Percentiles rank a stretch among this genome's conserved stretches.
These are phyloP conservation scores for Nylanderia fulva DNA, from an alignment of 1,140 invertebrate species.

Conservation along the genomic window DNA sequence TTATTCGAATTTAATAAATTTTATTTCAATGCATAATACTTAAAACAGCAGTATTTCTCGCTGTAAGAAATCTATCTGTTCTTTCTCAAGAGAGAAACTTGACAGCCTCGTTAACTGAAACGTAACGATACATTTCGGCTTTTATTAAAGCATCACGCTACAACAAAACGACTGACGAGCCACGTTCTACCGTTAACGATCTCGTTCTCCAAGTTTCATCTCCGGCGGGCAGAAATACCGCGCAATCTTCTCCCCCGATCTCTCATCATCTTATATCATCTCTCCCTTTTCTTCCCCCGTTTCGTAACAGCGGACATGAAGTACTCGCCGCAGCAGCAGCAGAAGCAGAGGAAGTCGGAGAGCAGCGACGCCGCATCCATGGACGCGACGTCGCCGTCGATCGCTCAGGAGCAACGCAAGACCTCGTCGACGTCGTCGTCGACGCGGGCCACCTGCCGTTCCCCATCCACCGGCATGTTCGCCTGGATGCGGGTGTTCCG, in stretches of 20 bases:
- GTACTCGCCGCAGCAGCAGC: slow-evolving; percentile 84
- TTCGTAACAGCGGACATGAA: slow-evolving; percentile 76
- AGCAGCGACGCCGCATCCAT: slow-evolving; percentile 81
- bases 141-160: neutral
- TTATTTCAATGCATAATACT: no score
- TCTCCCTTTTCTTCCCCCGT: slow-evolving; percentile 24
- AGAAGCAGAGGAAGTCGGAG: slow-evolving; percentile 82
- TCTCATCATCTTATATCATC: neutral
- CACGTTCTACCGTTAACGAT: neutral
- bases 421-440: slow-evolving; percentile 64
- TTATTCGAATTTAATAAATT: no score
- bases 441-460: slow-evolving; percentile 66
- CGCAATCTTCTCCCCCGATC: neutral
- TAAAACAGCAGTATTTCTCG: no score
- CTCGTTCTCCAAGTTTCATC: neutral
- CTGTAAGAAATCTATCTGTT: no score
- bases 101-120: neutral
- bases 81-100: no score
- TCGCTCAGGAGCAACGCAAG: slow-evolving; percentile 59
- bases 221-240: neutral
- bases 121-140: neutral
- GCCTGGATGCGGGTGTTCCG: slow-evolving; percentile 85
- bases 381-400: slow-evolving; percentile 63
- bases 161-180: neutral
- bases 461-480: slow-evolving; percentile 81